Evolutionary conservation across 2,888 invertebrate genomes (phyloP), one percentile per base, ranked within the genome.

Genomic region (Apamea sordens): DNA sequence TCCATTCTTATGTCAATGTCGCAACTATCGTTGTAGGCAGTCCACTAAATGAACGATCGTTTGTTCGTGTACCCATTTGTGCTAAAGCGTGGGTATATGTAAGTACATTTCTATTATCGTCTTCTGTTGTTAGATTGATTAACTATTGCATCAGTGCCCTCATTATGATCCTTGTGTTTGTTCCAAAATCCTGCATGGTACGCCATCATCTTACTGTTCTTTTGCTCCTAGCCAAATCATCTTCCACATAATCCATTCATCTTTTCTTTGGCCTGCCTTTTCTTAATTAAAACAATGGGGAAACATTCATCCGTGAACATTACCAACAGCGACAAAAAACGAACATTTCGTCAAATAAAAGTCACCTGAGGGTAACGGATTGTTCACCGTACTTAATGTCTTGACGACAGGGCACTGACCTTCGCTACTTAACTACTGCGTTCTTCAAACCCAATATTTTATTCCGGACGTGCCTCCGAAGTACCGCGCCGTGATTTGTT

Each of bases 301-400:
- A 36, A 59, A 6, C 24, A 70, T 36, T 70, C 3, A 47, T n/a
- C n/a, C n/a, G n/a, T n/a, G n/a, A n/a, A 47, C 5, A 41, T 36
- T 65, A 50, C 15, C 24, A 47, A 59, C n/a, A n/a, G 32, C 21
- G 41, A 73, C n/a, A 24, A 63, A 67, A 70, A 53, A 63, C 1
- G 10, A 59, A n/a, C 41, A 65, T 76, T 76, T 69, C 77, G 71
- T 76, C 74, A 87, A 77, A 77, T 77, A 73, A 67, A 85, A 84
- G 65, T 81, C 77, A 83, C 67, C 76, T 73, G 73, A 77, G 71
- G 83, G 81, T 87, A 86, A 88, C 88, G 86, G 86, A 78, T 84
- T 79, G 76, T 78, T 80, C 63, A 50, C 67, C 53, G 71, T 64
- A 78, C 75, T 73, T 68, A 70, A 74, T 67, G 78, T 78, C 78